Evolutionary conservation across 2,113 vertebrate species (phyloP).

Genomic region (Myodes glareolus): DNA sequence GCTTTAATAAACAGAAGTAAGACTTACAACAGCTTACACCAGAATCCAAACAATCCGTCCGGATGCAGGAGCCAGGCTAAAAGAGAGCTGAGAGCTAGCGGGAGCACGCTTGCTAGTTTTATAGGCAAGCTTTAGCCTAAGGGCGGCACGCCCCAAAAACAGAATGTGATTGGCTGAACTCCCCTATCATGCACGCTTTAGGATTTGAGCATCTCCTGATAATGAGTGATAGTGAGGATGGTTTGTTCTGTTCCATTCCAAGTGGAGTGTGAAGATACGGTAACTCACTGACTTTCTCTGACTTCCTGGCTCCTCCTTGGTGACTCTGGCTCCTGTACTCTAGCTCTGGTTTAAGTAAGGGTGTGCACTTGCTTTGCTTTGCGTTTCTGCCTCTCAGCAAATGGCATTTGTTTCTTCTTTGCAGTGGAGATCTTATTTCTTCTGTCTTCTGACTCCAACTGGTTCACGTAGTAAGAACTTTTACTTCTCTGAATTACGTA

Average conservation of each 20-base stretch:
- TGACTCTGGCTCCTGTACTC: background rate
- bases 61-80: too few relatives aligned
- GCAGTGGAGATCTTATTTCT: background rate
- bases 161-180: too few relatives aligned
- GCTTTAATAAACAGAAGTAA: too few relatives aligned
- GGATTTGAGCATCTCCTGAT: background rate
- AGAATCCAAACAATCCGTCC: too few relatives aligned
- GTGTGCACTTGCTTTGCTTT: background rate
- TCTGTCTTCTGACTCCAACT: background rate
- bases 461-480: background rate
- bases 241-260: background rate
- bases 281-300: background rate
- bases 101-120: too few relatives aligned
- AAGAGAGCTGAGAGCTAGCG: too few relatives aligned
- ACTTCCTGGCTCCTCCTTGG: background rate
- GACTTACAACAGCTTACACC: too few relatives aligned
- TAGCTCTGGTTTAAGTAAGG: background rate
- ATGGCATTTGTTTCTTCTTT: background rate
- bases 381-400: background rate
- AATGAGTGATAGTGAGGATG: background rate
- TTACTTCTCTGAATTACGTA: background rate
- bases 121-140: too few relatives aligned
- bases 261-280: background rate
- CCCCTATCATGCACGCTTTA: background rate
- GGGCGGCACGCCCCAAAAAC: too few relatives aligned